Conservation (phyloP, 2,888 invertebrate genomes). For the Ornithoptera priamus region DNA sequence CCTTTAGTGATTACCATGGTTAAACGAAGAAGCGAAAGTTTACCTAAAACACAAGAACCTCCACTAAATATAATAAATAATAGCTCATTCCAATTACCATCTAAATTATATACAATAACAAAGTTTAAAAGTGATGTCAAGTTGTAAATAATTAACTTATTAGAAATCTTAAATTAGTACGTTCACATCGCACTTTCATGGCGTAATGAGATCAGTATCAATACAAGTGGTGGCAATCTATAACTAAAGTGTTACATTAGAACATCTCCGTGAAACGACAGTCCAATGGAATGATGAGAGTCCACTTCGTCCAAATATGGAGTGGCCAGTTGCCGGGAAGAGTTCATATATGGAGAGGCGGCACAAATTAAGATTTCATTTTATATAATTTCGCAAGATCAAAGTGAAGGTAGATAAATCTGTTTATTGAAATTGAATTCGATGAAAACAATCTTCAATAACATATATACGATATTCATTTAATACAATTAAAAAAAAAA, state of each 20-base stretch:
- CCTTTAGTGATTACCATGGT: constrained; percentile 14
- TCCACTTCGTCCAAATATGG: constrained; percentile 32
- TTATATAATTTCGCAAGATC: constrained; percentile 33
- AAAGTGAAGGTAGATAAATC: constrained; percentile 10
- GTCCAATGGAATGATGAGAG: constrained; percentile 31
- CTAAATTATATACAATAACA: not conserved
- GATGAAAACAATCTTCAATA: not conserved
- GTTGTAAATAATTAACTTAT: constrained; percentile 15
- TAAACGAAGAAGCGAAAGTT: constrained; percentile 6
- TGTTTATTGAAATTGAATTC: not conserved
- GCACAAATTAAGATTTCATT: constrained; percentile 32
- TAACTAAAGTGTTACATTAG: constrained; percentile 23
- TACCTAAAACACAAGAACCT: not conserved
- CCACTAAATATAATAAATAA: not conserved
- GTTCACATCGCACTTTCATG: constrained; percentile 10
- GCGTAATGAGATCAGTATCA: constrained; percentile 15
- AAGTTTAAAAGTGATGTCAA: not conserved
- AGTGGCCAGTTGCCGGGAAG: constrained; percentile 21
- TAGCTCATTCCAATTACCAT: not conserved
- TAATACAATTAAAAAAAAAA: not conserved
- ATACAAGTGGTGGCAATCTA: constrained; percentile 21
- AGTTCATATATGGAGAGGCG: constrained; percentile 30
- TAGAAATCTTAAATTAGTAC: constrained; percentile 18
- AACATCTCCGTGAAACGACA: constrained; percentile 19
- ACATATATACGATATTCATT: not conserved